Evolutionary conservation across 2,888 invertebrate genomes (phyloP).

Genomic region (Ophonus ardosiacus): DNA sequence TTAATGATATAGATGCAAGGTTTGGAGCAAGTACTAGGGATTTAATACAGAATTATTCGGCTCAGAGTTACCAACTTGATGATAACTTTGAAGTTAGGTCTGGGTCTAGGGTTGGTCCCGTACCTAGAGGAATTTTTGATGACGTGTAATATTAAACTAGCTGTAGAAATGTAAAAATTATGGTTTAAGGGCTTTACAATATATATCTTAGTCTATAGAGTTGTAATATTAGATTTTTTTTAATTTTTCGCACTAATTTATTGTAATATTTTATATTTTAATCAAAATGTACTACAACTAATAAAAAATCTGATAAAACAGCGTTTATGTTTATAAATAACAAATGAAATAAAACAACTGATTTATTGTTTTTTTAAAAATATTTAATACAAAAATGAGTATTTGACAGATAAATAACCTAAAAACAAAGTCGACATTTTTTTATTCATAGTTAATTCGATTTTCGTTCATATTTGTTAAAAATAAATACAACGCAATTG

Average conservation of each 20-base stretch:
- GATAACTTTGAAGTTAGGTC: constrained; percentile 68
- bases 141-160: constrained; percentile 80
- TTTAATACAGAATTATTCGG: constrained; percentile 73
- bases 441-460: constrained; percentile 67
- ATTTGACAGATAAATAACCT: not conserved
- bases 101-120: constrained; percentile 80
- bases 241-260: no score
- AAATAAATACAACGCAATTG: constrained; percentile 74
- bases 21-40: constrained; percentile 82
- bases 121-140: constrained; percentile 89
- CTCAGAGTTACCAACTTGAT: constrained; percentile 67
- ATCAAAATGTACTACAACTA: no score
- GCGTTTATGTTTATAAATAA: no score
- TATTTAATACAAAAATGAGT: not conserved
- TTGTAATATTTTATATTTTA: no score
- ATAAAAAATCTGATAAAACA: no score
- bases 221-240: no score
- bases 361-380: not conserved
- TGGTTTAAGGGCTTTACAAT: no score
- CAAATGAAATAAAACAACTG: no score
- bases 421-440: not conserved
- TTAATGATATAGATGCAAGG: constrained; percentile 80
- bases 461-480: constrained; percentile 69
- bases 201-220: no score
- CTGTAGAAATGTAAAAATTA: not conserved